Evolutionary conservation across 1,140 invertebrate species (phyloP), one percentile per base, ranked within the genome.

Genomic region (Caenorhabditis inopinata): DNA sequence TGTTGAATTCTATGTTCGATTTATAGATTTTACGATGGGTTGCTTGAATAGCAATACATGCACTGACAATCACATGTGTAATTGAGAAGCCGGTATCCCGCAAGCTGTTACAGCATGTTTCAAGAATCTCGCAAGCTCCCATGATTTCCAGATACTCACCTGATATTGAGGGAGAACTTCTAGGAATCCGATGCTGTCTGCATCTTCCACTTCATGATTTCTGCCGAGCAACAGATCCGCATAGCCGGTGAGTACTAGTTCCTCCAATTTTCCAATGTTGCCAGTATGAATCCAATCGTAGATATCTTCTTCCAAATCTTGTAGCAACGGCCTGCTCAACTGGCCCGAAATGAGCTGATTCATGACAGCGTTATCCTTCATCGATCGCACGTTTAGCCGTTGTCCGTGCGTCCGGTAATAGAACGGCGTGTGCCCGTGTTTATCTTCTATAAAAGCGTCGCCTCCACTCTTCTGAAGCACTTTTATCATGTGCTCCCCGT

Each of bases 91-190:
- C n/a, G n/a, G n/a, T n/a, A n/a, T n/a, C n/a, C n/a, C n/a, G n/a
- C n/a, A n/a, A n/a, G n/a, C n/a, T n/a, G n/a, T n/a, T n/a, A n/a
- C n/a, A n/a, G n/a, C n/a, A 42, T 42, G 5, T 42, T 7, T 42
- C 38, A 7, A 42, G 38, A 42, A 42, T 42, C 38, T 14, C 5
- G 38, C 5, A 32, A 42, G 21, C 29, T 27, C n/a, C 62, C 7
- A 29, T 7, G 45, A 21, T 78, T 51, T 78, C 27, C 18, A 18
- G 32, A 58, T 25, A 77, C 88, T 91, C 90, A 94, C 94, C 93
- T 96, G 95, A 86, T 95, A 95, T 25, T 92, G 91, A 6, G 95
- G 94, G 51, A 96, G 93, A 86, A 95, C 94, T 85, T 94, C 92
- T 51, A 96, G 91, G 90, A 96, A 96, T 5, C 93, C 92, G 89